Conservation (phyloP, 1,140 invertebrate species). For the Cardiocondyla obscurior region DNA sequence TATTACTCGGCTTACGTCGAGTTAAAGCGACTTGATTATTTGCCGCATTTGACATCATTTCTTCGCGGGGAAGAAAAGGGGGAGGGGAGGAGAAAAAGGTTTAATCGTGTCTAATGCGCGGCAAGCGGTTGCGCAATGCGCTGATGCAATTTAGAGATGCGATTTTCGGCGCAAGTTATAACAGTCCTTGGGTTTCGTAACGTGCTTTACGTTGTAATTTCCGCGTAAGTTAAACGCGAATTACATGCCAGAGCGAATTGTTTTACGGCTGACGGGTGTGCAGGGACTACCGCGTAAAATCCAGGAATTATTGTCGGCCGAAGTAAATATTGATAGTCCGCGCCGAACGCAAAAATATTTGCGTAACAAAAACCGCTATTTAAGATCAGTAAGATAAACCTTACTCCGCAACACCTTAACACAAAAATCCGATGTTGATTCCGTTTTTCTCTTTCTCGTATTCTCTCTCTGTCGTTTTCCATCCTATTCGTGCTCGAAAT, state of each 20-base stretch:
- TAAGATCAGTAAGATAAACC: background rate
- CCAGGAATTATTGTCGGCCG: background rate
- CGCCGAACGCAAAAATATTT: slow-evolving; percentile 20
- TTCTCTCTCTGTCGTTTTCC: background rate
- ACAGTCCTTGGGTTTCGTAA: slow-evolving; percentile 4
- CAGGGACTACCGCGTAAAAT: slow-evolving; percentile 23
- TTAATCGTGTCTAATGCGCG: slow-evolving; percentile 9
- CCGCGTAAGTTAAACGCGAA: slow-evolving; percentile 5
- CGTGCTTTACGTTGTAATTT: slow-evolving; percentile 19
- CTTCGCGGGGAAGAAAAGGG: no score
- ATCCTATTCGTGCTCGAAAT: background rate
- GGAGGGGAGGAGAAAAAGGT: background rate
- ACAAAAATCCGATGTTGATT: background rate
- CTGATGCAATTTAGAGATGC: background rate
- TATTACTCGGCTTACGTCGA: background rate
- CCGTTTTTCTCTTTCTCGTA: background rate
- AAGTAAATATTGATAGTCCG: slow-evolving; percentile 37
- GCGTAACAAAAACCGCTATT: background rate
- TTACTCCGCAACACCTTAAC: background rate
- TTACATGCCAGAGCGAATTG: slow-evolving; percentile 9
- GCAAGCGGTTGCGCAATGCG: slow-evolving; percentile 14
- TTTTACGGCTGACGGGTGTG: slow-evolving; percentile 3
- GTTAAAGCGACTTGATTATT: background rate
- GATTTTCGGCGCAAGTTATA: slow-evolving; percentile 13
- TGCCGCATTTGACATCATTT: background rate